phyloP scores from a whole-genome alignment of 1,140 invertebrate genomes.

The Calliphora vicina region DNA sequence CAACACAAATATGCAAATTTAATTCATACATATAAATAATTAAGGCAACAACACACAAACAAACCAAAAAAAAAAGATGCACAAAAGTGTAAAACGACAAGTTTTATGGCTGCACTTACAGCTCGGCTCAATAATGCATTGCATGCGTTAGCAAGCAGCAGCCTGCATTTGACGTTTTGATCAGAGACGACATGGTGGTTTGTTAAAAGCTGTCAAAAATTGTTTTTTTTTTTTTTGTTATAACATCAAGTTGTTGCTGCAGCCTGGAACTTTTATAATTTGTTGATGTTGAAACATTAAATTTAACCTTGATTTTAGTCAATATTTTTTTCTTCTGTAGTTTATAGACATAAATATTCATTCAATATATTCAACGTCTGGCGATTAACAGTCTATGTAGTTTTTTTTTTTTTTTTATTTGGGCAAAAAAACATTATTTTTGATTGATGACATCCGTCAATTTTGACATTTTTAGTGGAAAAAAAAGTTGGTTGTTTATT shows the following conservation, averaged over 20 bases:
- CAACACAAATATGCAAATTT: not conserved
- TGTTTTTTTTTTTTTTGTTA: too few species aligned
- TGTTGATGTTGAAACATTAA: not conserved
- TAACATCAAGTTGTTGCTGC: not conserved
- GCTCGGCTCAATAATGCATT: not conserved
- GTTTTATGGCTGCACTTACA: conserved; percentile 7
- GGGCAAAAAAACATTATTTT: not conserved
- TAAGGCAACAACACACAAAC: not conserved
- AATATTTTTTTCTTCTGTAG: too few species aligned
- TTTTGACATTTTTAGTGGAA: conserved; percentile 20
- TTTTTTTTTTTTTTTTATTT: not conserved
- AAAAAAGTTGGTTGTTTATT: not conserved
- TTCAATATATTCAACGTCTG: not conserved
- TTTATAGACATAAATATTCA: not conserved
- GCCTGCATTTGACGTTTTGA: not conserved
- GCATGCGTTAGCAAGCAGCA: not conserved
- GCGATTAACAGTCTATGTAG: not conserved
- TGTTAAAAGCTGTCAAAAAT: not conserved
- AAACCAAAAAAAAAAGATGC: too few species aligned
- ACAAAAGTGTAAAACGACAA: not conserved
- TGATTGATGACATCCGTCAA: conserved; percentile 38
- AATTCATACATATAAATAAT: not conserved
- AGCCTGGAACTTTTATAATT: not conserved
- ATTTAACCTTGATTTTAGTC: conserved; percentile 12
- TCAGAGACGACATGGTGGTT: not conserved